Base-by-base conservation (phyloP, 2,113 vertebrate genomes). In the Mellivora capensis region DNA sequence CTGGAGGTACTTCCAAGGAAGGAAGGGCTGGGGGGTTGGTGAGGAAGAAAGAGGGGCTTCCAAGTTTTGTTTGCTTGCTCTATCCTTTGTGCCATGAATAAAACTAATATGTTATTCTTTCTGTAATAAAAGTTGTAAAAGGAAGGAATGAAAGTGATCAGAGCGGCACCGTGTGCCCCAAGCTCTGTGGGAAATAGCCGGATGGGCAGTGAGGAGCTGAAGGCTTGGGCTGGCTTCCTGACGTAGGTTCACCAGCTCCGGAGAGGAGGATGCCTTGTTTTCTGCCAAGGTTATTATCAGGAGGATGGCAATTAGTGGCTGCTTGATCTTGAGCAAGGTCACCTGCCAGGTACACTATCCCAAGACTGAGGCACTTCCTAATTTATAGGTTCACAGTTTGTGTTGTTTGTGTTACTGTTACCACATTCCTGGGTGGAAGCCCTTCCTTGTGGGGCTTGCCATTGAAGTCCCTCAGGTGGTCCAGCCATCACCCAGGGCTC, bases 261-360 rank as follows among this genome's bases (percentile, higher is more conserved):
- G 0, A 29, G 59, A 37, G 37, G 44, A 79, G 42, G 64, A 20
- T 0, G 2, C 29, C 4, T 3, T 18, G 27, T 23, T 44, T 91
- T 23, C n/a, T 5, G 23, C 3, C 15, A 0, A 1, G 21, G 69
- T 37, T 25, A 9, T 79, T 47, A 31, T 10, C 12, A 31, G 34
- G 54, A 52, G 25, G 23, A 7, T 62, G 69, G 47, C 14, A 59
- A 37, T 80, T 59, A 87, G 4, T n/a, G 52, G 34, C 47, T 37
- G 6, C n/a, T 20, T 76, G 79, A 27, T 82, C 52, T 64, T 86
- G 52, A 89, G 67, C 76, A 76, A 96, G 39, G 42, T 64, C 79
- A 71, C 72, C 87, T 88, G 84, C 49, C 79, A 84, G 59, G n/a
- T 34, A 59, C 69, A 15, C 29, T n/a, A 47, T 57, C 62, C 71